Evolutionary conservation across 2,888 invertebrate genomes (phyloP).

Genomic region (Ashinkailepas kermadecensis): DNA sequence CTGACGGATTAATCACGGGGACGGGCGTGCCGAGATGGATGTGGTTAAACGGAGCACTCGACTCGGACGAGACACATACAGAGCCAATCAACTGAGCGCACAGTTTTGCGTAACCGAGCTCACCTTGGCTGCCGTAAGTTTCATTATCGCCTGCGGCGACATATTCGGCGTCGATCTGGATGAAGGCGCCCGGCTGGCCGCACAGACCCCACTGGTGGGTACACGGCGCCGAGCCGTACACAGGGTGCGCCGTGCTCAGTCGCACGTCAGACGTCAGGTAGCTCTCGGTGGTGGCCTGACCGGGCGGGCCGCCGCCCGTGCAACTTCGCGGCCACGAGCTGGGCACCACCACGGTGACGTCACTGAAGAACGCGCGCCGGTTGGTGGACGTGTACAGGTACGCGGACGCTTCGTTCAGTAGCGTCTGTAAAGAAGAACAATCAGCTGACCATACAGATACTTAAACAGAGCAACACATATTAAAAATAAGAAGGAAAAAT

Average conservation of each 20-base stretch:
- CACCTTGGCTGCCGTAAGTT: not conserved
- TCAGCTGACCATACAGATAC: too few species aligned
- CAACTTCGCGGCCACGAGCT: constrained; percentile 47
- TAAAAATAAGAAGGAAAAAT: too few species aligned
- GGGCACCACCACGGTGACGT: constrained; percentile 54
- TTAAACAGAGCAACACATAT: too few species aligned
- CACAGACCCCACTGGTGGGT: constrained; percentile 56
- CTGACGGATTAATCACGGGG: too few species aligned
- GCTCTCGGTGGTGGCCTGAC: constrained; percentile 38
- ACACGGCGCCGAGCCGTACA: constrained; percentile 50
- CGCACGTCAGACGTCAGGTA: constrained; percentile 44
- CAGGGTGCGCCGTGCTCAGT: constrained; percentile 44
- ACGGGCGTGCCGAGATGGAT: too few species aligned
- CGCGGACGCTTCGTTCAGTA: constrained; percentile 51
- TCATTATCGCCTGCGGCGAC: constrained; percentile 33
- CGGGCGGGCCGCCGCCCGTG: constrained; percentile 44
- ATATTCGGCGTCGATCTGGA: constrained; percentile 44
- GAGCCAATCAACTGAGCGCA: not conserved
- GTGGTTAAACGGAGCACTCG: too few species aligned
- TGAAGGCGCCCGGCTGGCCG: constrained; percentile 52
- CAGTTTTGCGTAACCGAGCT: not conserved
- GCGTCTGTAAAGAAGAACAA: constrained; percentile 42
- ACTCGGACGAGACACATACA: constrained; percentile 32
- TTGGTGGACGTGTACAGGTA: constrained; percentile 52
- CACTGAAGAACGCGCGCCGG: constrained; percentile 50